Base-by-base conservation (phyloP, 2,797 vertebrate species). In the Remorina albescens region DNA sequence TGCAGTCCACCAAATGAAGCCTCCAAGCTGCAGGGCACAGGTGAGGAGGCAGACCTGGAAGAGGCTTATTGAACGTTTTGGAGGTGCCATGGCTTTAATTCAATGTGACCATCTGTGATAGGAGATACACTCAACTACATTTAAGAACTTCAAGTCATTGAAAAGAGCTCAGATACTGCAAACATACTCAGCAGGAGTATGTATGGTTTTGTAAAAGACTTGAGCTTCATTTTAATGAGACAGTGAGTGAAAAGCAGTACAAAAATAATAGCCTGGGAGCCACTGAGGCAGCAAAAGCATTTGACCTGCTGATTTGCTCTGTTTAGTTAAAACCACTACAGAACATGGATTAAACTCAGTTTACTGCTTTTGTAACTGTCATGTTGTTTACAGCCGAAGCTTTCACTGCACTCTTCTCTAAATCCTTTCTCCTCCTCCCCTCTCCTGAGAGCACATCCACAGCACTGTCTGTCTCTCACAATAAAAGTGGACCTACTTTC, bases 361-460 rank as follows among this genome's bases (percentile, higher is more conserved):
- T 91, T 86, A 83, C 74, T 64, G 73, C 81, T 75, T 71, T 47
- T 25, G 67, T 70, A 64, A 82, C 78, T 88, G 87, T 87, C 91
- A 71, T 56, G 76, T 79, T 90, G 90, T 88, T 91, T 86, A 88
- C 71, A 84, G 81, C 67, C 2, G 41, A 78, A 77, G 79, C 75
- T 92, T 83, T 89, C 73, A 42, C 74, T 12, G 73, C 81, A 74
- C 79, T 89, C 74, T 60, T 64, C 56, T 15, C 66, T 53, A 85
- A 86, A 91, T 90, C 79, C 85, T 39, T 49, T 30, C 66, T 70
- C 59, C 66, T 65, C 49, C 26, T 63, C 62, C 3, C 8, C 51
- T 7, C 71, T 61, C 50, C 57, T 41, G n/a, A 78, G 89, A 82
- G 74, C 8, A 37, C 72, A 77, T 44, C 58, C 78, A 46, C 74